phyloP scores from a whole-genome alignment of 2,113 vertebrate genomes.

The Tupaia tana region DNA sequence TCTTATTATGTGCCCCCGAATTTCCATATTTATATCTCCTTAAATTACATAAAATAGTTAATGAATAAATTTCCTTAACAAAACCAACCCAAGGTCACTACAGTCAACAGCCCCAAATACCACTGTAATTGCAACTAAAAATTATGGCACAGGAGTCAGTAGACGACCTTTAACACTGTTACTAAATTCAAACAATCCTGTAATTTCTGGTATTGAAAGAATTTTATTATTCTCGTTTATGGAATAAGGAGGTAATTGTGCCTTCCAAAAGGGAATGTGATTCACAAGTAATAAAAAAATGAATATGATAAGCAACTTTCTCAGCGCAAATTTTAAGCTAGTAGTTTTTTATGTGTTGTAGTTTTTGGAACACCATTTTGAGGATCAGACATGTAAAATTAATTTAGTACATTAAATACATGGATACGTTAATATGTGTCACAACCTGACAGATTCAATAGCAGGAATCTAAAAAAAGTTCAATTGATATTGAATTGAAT shows the following conservation, averaged over 20 bases:
- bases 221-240: neutral
- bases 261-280: neutral
- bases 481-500: neutral
- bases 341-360: neutral
- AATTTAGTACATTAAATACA: neutral
- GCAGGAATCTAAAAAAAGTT: neutral
- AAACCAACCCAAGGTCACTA: constrained; percentile 5
- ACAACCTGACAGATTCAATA: neutral
- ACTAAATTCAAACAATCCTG: constrained; percentile 11
- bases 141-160: neutral
- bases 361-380: neutral
- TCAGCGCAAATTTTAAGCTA: constrained; percentile 3
- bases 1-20: neutral
- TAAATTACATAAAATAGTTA: constrained; percentile 37
- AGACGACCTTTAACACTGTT: neutral
- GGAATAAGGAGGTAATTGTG: constrained; percentile 26
- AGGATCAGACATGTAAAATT: neutral
- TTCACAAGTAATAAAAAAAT: constrained; percentile 48
- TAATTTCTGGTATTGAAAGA: constrained; percentile 2
- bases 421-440: no score
- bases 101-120: neutral
- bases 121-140: constrained; percentile 26
- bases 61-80: constrained; percentile 17
- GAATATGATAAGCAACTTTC: neutral
- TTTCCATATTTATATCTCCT: constrained; percentile 51